Evolutionary conservation across 2,888 invertebrate genomes (phyloP).

Genomic region (Acrocyrtus sp.): DNA sequence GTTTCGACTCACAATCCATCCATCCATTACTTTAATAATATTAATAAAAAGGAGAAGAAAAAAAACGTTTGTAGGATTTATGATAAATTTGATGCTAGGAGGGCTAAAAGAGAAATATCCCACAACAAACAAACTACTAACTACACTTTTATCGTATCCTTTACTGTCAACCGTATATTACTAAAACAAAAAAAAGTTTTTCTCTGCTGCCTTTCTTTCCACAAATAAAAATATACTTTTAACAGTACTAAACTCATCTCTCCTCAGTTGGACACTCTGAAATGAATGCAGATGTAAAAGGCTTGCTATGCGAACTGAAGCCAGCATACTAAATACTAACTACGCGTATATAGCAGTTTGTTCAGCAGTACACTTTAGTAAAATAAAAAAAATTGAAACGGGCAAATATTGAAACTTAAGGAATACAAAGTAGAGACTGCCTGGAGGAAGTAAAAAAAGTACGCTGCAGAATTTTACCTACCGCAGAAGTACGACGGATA

Average conservation of each 20-base stretch:
- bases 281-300: too few species aligned
- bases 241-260: too few species aligned
- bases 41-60: constrained; percentile 1
- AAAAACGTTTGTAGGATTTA: constrained; percentile 7
- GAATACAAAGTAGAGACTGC: neutral
- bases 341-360: too few species aligned
- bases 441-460: neutral
- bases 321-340: too few species aligned
- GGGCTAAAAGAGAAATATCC: neutral
- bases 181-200: too few species aligned
- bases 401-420: too few species aligned
- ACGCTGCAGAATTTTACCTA: neutral
- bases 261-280: too few species aligned
- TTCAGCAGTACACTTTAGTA: too few species aligned
- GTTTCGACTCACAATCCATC: constrained; percentile 43
- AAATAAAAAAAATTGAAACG: too few species aligned
- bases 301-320: too few species aligned
- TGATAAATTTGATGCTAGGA: too few species aligned
- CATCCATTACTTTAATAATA: constrained; percentile 31
- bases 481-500: neutral
- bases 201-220: constrained; percentile 26
- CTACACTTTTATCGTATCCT: constrained; percentile 4
- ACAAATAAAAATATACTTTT: neutral
- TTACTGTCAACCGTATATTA: too few species aligned
- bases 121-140: neutral